Evolutionary conservation across 2,888 invertebrate species (phyloP).

Genomic region (Rotaria socialis): DNA sequence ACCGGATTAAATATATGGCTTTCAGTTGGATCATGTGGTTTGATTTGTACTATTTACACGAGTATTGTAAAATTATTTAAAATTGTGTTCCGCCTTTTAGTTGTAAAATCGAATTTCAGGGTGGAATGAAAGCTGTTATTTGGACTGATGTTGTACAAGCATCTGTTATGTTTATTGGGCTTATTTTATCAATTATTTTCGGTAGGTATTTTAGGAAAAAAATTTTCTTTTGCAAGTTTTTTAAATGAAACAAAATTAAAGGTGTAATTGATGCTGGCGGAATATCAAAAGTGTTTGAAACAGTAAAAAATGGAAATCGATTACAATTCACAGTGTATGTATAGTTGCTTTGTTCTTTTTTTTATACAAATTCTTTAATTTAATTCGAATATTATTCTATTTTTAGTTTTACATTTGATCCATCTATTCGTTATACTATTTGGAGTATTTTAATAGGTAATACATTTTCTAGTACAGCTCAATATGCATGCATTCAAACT

Average conservation of each 20-base stretch:
- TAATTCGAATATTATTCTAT: not conserved
- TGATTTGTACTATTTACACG: slow-evolving; percentile 60
- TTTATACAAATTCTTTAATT: not conserved
- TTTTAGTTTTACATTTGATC: slow-evolving; percentile 65
- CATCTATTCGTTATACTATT: slow-evolving; percentile 76
- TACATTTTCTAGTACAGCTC: slow-evolving; percentile 81
- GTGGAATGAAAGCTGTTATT: slow-evolving; percentile 61
- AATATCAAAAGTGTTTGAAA: slow-evolving; percentile 53
- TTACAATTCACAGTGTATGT: slow-evolving; percentile 55
- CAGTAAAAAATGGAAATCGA: slow-evolving; percentile 52
- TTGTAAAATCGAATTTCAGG: slow-evolving; percentile 49
- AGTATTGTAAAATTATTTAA: slow-evolving; percentile 47
- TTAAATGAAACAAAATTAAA: not conserved
- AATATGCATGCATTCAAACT: slow-evolving; percentile 87
- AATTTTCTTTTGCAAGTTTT: not conserved
- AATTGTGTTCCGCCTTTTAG: too few species aligned
- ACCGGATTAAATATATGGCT: slow-evolving; percentile 55
- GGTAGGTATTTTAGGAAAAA: slow-evolving; percentile 49
- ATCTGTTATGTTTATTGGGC: slow-evolving; percentile 58
- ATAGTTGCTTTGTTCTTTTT: too few species aligned
- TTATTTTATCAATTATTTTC: slow-evolving; percentile 56
- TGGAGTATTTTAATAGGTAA: slow-evolving; percentile 80
- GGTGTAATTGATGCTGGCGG: slow-evolving; percentile 52
- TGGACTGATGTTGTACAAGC: slow-evolving; percentile 61
- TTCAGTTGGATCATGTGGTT: slow-evolving; percentile 55